These are phyloP conservation scores for Pipra filicauda DNA, from an alignment of 2,113 vertebrate species.

Conservation along the genomic window DNA sequence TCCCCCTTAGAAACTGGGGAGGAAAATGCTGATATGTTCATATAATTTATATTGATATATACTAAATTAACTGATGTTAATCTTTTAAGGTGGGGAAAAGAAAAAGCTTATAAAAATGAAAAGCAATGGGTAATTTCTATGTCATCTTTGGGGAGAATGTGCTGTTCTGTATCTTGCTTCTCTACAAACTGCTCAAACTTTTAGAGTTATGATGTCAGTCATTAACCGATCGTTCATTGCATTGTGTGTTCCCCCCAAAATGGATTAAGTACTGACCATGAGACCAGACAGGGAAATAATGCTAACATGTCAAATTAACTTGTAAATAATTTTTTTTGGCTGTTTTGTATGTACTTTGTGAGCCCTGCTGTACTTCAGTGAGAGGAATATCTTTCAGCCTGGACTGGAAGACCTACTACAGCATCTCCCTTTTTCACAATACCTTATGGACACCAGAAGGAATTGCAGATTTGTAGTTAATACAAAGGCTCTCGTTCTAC, in stretches of 20 bases:
- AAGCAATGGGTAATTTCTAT: neutral
- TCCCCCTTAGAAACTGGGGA: neutral
- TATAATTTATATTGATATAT: neutral
- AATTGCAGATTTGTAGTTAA: neutral
- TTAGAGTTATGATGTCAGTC: neutral
- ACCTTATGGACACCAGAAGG: neutral
- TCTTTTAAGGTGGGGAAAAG: neutral
- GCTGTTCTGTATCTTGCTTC: neutral
- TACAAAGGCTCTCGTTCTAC: neutral
- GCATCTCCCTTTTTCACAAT: neutral
- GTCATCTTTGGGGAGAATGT: neutral
- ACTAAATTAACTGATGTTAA: neutral
- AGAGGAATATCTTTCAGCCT: neutral
- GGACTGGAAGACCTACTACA: neutral
- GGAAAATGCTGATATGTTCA: neutral
- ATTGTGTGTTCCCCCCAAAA: neutral
- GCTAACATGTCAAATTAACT: neutral
- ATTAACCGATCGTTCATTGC: neutral
- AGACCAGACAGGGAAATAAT: neutral
- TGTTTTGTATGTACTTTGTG: neutral
- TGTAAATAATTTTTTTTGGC: neutral
- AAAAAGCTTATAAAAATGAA: neutral
- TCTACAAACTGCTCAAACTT: neutral
- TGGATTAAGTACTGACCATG: neutral
- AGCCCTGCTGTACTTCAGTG: neutral